Conservation (phyloP, 2,113 vertebrate genomes). For the Brienomyrus longianalis region DNA sequence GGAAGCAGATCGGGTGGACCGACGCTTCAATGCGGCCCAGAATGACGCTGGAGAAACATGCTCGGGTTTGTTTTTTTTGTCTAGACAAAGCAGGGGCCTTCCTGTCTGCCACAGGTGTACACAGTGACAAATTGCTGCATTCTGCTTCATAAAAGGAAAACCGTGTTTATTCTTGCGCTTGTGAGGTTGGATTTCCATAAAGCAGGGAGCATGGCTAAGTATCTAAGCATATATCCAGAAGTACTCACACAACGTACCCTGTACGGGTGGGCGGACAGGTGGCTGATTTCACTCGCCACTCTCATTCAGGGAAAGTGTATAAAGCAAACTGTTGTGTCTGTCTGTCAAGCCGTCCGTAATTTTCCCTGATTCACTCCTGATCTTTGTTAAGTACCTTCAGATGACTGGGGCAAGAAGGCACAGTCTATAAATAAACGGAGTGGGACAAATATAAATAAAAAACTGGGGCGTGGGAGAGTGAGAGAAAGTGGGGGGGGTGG, state of each 20-base stretch:
- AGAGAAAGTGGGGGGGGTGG: neutral
- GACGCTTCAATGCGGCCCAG: neutral
- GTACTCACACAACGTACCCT: neutral
- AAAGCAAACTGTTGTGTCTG: neutral
- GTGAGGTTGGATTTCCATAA: neutral
- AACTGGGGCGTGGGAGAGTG: neutral
- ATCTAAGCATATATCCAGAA: neutral
- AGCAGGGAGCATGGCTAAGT: neutral
- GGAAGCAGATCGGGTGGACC: neutral
- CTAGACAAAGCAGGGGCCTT: neutral
- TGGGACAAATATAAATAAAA: neutral
- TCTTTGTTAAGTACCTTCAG: neutral
- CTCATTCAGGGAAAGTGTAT: neutral
- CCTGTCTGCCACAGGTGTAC: neutral
- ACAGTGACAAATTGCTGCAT: neutral
- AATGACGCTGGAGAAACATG: neutral
- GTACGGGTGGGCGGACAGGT: neutral
- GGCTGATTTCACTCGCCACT: neutral
- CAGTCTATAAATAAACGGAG: neutral
- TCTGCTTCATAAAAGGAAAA: neutral
- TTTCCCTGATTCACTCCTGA: neutral
- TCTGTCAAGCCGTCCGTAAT: neutral
- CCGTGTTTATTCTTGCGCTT: neutral
- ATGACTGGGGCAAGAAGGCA: neutral
- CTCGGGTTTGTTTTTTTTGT: neutral